These are phyloP conservation scores for Philonicus albiceps DNA, from an alignment of 2,888 invertebrate genomes.

Conservation along the genomic window DNA sequence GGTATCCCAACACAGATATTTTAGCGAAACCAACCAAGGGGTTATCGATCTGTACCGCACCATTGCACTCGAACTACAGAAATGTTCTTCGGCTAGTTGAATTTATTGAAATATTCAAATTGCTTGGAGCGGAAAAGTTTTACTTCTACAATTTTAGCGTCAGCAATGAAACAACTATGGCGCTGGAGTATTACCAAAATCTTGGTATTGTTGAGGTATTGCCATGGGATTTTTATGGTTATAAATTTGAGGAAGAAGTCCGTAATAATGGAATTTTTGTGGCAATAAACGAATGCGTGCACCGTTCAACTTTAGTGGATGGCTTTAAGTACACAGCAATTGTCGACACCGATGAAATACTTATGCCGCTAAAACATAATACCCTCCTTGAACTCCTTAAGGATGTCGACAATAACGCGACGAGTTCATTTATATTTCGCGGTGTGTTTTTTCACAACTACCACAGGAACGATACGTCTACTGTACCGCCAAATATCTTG, in stretches of 20 bases:
- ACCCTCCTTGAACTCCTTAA: constrained; percentile 67
- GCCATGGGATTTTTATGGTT: constrained; percentile 61
- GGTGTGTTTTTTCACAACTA: constrained; percentile 65
- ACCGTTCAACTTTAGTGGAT: constrained; percentile 79
- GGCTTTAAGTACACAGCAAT: constrained; percentile 80
- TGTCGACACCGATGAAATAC: constrained; percentile 87
- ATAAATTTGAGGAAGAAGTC: constrained; percentile 58
- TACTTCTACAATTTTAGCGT: constrained; percentile 64
- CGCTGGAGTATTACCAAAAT: constrained; percentile 59
- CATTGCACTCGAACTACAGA: constrained; percentile 62
- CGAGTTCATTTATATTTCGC: constrained; percentile 61
- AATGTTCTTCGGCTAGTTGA: constrained; percentile 64
- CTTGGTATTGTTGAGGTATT: constrained; percentile 59
- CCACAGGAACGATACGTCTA: constrained; percentile 62
- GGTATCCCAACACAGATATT: background rate
- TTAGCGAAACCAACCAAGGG: background rate
- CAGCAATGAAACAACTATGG: constrained; percentile 57
- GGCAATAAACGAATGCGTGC: constrained; percentile 90
- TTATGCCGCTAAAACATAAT: constrained; percentile 80
- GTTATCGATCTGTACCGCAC: constrained; percentile 62
- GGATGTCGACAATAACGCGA: constrained; percentile 56
- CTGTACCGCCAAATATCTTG: constrained; percentile 54
- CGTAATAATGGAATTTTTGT: constrained; percentile 81
- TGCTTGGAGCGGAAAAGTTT: constrained; percentile 64
- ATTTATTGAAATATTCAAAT: constrained; percentile 64